A percentile compares a stretch with the other conserved stretches of the same genome.
Conservation (phyloP, 1,140 invertebrate species). For the Nasonia vitripennis region DNA sequence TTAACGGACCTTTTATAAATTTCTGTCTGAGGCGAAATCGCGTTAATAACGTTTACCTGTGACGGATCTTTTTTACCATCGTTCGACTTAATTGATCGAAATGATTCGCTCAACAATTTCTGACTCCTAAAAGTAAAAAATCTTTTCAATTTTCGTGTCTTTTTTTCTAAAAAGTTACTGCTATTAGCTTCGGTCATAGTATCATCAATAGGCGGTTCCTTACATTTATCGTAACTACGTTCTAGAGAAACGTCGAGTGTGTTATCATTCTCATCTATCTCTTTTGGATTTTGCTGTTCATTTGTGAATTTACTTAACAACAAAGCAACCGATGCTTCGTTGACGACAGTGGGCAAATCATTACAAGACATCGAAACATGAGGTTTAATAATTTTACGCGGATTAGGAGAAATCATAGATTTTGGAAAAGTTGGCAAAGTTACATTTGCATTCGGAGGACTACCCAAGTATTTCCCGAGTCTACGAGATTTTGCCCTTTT, state of each 20-base stretch:
- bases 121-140: slow-evolving; percentile 48
- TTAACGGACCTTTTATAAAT: slow-evolving; percentile 28
- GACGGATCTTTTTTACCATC: background rate
- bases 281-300: background rate
- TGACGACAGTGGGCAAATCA: background rate
- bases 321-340: background rate
- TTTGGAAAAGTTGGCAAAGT: slow-evolving; percentile 46
- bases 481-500: background rate
- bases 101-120: slow-evolving; percentile 37
- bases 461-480: slow-evolving; percentile 46
- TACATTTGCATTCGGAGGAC: slow-evolving; percentile 50
- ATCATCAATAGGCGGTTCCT: slow-evolving; percentile 10
- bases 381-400: background rate
- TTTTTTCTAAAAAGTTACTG: slow-evolving; percentile 28
- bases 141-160: slow-evolving; percentile 37
- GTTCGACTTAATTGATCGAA: slow-evolving; percentile 5
- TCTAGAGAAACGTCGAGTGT: slow-evolving; percentile 6
- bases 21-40: background rate
- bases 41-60: background rate
- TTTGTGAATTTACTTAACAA: slow-evolving; percentile 15
- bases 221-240: background rate
- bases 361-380: slow-evolving; percentile 9
- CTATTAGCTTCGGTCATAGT: background rate
- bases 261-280: slow-evolving; percentile 35
- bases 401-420: background rate